Evolutionary conservation across 2,113 vertebrate genomes (phyloP).

Genomic region (Sphyrna mokarran): DNA sequence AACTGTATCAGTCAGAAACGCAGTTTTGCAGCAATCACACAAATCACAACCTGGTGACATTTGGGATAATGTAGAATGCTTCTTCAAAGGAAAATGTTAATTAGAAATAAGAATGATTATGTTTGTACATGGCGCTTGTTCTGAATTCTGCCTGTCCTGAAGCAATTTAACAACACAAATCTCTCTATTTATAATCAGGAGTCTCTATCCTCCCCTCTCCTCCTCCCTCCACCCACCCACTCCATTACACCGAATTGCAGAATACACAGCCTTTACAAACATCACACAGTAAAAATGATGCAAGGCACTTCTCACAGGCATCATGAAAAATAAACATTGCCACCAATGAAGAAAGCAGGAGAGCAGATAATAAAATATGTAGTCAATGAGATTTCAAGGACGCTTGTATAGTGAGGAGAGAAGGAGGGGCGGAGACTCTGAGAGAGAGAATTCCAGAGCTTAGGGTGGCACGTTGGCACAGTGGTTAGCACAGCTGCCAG

Average conservation of each 20-base stretch:
- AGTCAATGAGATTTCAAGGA: background rate
- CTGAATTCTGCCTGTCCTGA: background rate
- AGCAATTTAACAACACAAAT: background rate
- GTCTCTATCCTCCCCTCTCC: too few relatives aligned
- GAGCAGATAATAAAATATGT: background rate
- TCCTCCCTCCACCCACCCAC: background rate
- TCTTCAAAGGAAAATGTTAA: background rate
- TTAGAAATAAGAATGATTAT: background rate
- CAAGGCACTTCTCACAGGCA: background rate
- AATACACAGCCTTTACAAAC: too few relatives aligned
- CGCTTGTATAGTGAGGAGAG: background rate
- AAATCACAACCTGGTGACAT: background rate
- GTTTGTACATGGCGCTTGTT: background rate
- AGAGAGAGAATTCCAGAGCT: background rate
- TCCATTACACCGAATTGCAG: background rate
- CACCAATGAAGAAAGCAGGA: background rate
- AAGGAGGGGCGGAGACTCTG: background rate
- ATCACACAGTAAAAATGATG: background rate
- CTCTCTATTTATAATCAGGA: background rate
- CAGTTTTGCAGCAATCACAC: background rate
- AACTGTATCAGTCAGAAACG: background rate
- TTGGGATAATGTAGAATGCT: background rate
- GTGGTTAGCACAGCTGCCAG: too few relatives aligned
- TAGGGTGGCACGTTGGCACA: too few relatives aligned
- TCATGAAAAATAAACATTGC: background rate